A percentile compares a stretch with the other conserved stretches of the same genome.
phyloP scores from a whole-genome alignment of 1,140 invertebrate species.

The Pseudomyrmex concolor region DNA sequence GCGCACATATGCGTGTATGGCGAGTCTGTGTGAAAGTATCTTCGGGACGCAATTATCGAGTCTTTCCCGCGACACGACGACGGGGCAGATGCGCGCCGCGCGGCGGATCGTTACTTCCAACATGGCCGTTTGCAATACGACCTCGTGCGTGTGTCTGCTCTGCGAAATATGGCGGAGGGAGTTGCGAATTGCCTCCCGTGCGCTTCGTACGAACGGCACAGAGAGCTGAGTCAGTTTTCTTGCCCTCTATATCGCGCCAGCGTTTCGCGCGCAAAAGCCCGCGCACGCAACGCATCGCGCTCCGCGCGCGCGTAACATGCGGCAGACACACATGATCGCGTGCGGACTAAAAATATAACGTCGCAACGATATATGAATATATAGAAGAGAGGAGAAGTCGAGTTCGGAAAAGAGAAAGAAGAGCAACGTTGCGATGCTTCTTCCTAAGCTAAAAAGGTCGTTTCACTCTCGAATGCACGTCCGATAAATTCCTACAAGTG shows the following conservation, averaged over 20 bases:
- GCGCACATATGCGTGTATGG: too few relatives aligned
- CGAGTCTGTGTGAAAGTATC: conserved; percentile 50
- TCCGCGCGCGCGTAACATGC: background rate
- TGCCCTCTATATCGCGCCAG: background rate
- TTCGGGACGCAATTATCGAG: conserved; percentile 48
- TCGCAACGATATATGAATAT: too few relatives aligned
- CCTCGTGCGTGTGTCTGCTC: conserved; percentile 39
- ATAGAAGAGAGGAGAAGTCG: background rate
- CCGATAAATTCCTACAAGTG: background rate
- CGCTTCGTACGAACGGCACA: background rate
- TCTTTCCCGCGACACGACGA: conserved; percentile 28
- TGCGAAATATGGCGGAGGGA: conserved; percentile 9
- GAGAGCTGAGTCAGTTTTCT: conserved; percentile 15
- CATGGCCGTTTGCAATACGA: conserved; percentile 64
- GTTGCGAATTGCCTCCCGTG: conserved; percentile 14
- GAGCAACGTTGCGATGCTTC: background rate
- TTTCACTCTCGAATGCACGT: background rate
- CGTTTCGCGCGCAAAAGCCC: background rate
- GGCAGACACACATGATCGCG: background rate
- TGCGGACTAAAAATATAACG: conserved; percentile 1
- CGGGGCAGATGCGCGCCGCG: conserved; percentile 57
- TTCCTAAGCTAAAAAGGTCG: conserved; percentile 14
- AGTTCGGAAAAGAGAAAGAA: conserved; percentile 1
- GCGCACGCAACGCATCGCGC: background rate
- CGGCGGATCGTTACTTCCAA: conserved; percentile 72